phyloP scores from a whole-genome alignment of 2,113 vertebrate species.

The Malurus melanocephalus region DNA sequence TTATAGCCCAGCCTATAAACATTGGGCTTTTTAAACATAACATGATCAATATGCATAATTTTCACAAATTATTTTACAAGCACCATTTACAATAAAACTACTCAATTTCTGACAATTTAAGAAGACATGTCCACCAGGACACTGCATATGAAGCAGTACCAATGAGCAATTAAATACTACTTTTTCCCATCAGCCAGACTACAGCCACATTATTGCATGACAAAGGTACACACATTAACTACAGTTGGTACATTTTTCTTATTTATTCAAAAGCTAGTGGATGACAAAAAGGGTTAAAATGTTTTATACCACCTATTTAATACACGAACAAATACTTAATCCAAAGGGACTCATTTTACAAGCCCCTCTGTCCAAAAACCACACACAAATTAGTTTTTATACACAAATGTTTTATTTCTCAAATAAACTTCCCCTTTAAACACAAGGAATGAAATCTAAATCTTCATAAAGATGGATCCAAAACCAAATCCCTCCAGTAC shows the following conservation, averaged over 20 bases:
- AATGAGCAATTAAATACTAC: not conserved
- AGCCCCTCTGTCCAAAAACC: constrained; percentile 71
- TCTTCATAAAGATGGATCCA: constrained; percentile 78
- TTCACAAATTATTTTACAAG: not conserved
- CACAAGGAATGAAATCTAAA: constrained; percentile 83
- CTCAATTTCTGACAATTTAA: not conserved
- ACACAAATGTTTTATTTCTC: constrained; percentile 98
- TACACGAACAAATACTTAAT: constrained; percentile 64
- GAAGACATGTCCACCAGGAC: not conserved
- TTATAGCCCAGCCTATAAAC: not conserved
- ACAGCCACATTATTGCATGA: not conserved
- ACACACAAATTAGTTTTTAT: constrained; percentile 81
- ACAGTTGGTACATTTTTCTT: constrained; percentile 48
- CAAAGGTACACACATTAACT: constrained; percentile 58
- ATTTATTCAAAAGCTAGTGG: constrained; percentile 72
- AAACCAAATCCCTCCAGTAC: constrained; percentile 75
- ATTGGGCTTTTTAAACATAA: not conserved
- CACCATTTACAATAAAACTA: not conserved
- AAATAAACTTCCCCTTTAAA: constrained; percentile 91
- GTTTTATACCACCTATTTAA: constrained; percentile 54
- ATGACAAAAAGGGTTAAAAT: constrained; percentile 70
- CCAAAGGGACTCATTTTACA: constrained; percentile 60
- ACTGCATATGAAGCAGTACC: not conserved
- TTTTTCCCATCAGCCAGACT: not conserved
- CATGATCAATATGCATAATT: not conserved